Base-by-base conservation (phyloP, 2,888 invertebrate genomes). In the Pedicia rivosa region DNA sequence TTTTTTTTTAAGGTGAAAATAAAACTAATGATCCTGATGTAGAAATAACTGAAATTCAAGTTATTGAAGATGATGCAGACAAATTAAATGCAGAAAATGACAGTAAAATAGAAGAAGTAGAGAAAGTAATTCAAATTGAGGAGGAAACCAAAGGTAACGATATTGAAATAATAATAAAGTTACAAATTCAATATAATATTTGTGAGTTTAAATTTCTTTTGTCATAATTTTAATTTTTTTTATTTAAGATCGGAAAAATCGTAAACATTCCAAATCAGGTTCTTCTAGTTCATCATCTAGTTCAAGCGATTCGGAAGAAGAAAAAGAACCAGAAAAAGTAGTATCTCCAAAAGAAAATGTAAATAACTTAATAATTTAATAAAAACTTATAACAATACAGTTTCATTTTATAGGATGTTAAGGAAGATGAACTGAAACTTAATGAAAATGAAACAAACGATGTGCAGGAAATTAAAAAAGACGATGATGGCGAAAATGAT, bases 161-260 rank as follows among this genome's bases (percentile, higher is more conserved):
- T 17, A 55, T 62, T 1, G 66, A 64, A 44, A 64, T 66, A 45
- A 64, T n/a, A n/a, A n/a, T n/a, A n/a, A n/a, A n/a, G n/a, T n/a
- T n/a, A n/a, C n/a, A n/a, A n/a, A n/a, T n/a, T n/a, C n/a, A n/a
- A n/a, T n/a, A n/a, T n/a, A n/a, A n/a, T n/a, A n/a, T n/a, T n/a
- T n/a, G n/a, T n/a, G n/a, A n/a, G n/a, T n/a, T n/a, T n/a, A n/a
- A n/a, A n/a, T n/a, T n/a, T n/a, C n/a, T n/a, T n/a, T n/a, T n/a
- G n/a, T n/a, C n/a, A n/a, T n/a, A n/a, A n/a, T n/a, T n/a, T n/a
- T n/a, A n/a, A n/a, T n/a, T n/a, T n/a, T n/a, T n/a, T n/a, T n/a
- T n/a, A n/a, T n/a, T n/a, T n/a, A 29, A 38, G 9, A 10, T 4
- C 34, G 29, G 14, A 38, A 36, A 16, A 40, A 38, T 14, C 38